These are phyloP conservation scores for Diadophis punctatus DNA, from an alignment of 2,113 vertebrate genomes.

Conservation along the genomic window DNA sequence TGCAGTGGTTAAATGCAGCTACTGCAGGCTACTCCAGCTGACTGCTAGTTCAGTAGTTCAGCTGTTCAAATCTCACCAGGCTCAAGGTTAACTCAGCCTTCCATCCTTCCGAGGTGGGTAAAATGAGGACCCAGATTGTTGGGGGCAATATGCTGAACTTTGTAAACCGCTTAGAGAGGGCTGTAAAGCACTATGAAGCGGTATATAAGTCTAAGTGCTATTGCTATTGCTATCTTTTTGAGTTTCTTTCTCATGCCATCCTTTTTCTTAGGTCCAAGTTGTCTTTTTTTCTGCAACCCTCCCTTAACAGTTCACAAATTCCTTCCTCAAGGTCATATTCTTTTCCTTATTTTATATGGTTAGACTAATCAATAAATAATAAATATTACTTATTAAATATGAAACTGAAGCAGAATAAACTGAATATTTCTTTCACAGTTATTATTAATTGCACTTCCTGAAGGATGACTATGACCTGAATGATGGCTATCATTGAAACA, in stretches of 20 bases:
- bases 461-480: neutral
- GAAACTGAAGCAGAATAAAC: neutral
- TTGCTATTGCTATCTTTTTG: too few species aligned
- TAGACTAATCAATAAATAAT: neutral
- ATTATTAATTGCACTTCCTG: neutral
- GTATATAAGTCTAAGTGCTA: too few species aligned
- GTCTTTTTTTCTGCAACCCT: neutral
- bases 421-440: neutral
- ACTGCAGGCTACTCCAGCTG: too few species aligned
- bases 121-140: too few species aligned
- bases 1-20: too few species aligned
- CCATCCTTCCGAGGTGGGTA: too few species aligned
- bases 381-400: neutral
- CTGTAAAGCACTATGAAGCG: too few species aligned
- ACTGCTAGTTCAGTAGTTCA: too few species aligned
- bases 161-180: too few species aligned
- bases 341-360: neutral
- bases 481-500: neutral
- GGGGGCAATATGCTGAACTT: too few species aligned
- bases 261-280: neutral
- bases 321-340: neutral
- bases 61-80: too few species aligned
- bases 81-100: too few species aligned
- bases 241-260: neutral
- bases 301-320: neutral